Percentiles rank a stretch among this genome's conserved stretches.
These are phyloP conservation scores for Ormyrus labotus DNA, from an alignment of 2,888 invertebrate genomes.

Conservation along the genomic window DNA sequence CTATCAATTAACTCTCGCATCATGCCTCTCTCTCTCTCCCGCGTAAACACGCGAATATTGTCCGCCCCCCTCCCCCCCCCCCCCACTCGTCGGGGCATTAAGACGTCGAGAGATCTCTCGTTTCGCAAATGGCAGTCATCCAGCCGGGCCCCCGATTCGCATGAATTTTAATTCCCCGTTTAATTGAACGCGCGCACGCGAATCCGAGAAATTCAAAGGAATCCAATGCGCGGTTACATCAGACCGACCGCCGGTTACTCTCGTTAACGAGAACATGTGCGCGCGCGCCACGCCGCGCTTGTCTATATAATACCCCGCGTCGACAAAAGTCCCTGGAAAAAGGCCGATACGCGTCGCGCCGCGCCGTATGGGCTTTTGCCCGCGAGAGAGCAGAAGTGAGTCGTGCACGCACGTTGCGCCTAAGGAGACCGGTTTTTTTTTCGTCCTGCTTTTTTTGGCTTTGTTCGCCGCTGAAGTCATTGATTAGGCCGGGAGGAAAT, in stretches of 20 bases:
- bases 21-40: not conserved
- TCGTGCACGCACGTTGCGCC: not conserved
- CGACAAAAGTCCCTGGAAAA: no score
- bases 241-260: slow-evolving; percentile 9
- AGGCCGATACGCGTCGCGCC: no score
- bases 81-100: slow-evolving; percentile 5
- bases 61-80: not conserved
- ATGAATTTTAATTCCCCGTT: slow-evolving; percentile 48
- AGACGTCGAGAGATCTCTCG: slow-evolving; percentile 33
- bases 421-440: not conserved
- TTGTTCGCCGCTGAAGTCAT: no score
- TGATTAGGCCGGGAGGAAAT: no score
- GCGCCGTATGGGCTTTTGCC: no score
- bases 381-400: not conserved
- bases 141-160: not conserved
- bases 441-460: no score
- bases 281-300: no score
- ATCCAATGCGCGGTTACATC: slow-evolving; percentile 37
- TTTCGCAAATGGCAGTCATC: slow-evolving; percentile 9
- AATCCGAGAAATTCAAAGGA: slow-evolving; percentile 41
- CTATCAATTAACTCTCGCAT: slow-evolving; percentile 31
- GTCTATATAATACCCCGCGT: no score
- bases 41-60: slow-evolving; percentile 33
- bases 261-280: slow-evolving; percentile 19
- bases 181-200: slow-evolving; percentile 37